These are phyloP conservation scores for Amphipyra berbera DNA, from an alignment of 2,888 invertebrate species.

Conservation along the genomic window DNA sequence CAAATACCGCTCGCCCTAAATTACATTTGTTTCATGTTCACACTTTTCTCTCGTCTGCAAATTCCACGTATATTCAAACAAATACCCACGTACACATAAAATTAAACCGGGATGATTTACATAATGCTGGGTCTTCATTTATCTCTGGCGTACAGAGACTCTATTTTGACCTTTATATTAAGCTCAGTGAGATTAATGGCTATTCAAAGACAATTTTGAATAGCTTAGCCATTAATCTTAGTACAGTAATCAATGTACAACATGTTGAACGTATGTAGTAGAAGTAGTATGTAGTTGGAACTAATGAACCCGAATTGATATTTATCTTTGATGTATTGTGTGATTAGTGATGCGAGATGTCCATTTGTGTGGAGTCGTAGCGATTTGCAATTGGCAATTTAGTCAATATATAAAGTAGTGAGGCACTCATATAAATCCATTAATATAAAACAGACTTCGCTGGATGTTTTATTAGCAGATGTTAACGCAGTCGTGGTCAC, in stretches of 20 bases:
- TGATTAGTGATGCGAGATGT: constrained; percentile 35
- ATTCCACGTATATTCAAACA: constrained; percentile 29
- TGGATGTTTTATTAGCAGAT: constrained; percentile 20
- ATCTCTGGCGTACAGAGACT: constrained; percentile 45
- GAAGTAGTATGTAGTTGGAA: constrained; percentile 21
- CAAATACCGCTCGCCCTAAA: constrained; percentile 50
- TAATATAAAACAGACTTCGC: constrained; percentile 26
- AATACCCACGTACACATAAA: constrained; percentile 40
- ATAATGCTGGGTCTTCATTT: constrained; percentile 56
- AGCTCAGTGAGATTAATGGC: constrained; percentile 47
- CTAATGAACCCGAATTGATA: constrained; percentile 43
- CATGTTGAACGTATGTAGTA: constrained; percentile 18
- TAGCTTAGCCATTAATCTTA: constrained; percentile 37
- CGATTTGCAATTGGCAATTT: constrained; percentile 33
- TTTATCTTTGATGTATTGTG: constrained; percentile 46
- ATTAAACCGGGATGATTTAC: constrained; percentile 47
- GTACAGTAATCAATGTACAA: constrained; percentile 26
- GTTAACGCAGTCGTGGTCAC: constrained; percentile 19
- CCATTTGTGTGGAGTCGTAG: constrained; percentile 34
- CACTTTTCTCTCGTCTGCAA: constrained; percentile 28
- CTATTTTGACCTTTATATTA: constrained; percentile 39
- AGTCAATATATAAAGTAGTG: constrained; percentile 18
- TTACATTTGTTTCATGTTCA: constrained; percentile 51
- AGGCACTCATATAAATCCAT: constrained; percentile 20
- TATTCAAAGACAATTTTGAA: constrained; percentile 43